A percentile compares a stretch with the other conserved stretches of the same genome.
Evolutionary conservation across 2,797 vertebrate genomes (phyloP).

Genomic region (Gouania willdenowi): DNA sequence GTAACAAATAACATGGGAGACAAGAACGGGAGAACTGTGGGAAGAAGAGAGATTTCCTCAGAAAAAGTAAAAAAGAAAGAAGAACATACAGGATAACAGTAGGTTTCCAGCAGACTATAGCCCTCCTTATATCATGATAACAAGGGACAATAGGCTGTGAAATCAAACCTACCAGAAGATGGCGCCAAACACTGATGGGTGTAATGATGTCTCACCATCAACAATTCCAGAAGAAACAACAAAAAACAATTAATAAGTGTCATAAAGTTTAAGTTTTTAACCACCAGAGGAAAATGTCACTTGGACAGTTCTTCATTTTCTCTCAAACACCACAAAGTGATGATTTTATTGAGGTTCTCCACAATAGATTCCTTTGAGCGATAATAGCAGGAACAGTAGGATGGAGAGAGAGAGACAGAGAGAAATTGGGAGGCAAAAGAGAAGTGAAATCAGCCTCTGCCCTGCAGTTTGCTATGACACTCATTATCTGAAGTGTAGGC

Average conservation of each 20-base stretch:
- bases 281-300: no score
- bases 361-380: constrained; percentile 52
- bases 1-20: no score
- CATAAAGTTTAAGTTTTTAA: no score
- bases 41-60: no score
- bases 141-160: no score
- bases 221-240: not conserved
- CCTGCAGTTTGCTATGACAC: constrained; percentile 74
- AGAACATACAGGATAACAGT: no score
- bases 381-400: constrained; percentile 52
- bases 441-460: constrained; percentile 70
- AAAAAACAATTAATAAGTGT: no score
- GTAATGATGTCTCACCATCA: not conserved
- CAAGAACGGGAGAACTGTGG: no score
- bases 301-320: no score
- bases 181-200: constrained; percentile 42
- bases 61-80: no score
- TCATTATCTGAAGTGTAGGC: constrained; percentile 78
- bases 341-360: constrained; percentile 49
- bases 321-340: constrained; percentile 14
- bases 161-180: constrained; percentile 55
- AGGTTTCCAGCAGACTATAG: no score
- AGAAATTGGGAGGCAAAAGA: constrained; percentile 62
- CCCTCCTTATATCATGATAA: constrained; percentile 2
- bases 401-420: constrained; percentile 48